phyloP scores from a whole-genome alignment of 2,113 vertebrate species.

The Phrynosoma blainvillii region DNA sequence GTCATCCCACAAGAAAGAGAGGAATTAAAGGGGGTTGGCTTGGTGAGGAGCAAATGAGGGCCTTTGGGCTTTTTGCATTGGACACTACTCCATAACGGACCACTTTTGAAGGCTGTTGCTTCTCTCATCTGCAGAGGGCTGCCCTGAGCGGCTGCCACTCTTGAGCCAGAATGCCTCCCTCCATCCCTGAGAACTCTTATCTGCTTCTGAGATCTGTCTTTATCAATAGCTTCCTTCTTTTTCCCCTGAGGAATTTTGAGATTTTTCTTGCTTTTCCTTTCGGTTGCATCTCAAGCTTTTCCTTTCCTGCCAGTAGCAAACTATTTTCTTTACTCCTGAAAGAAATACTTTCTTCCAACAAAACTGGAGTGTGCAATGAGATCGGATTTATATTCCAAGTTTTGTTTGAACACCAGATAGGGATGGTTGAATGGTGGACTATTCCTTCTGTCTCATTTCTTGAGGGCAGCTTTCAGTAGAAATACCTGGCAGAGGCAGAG shows the following conservation, averaged over 20 bases:
- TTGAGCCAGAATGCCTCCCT: not conserved
- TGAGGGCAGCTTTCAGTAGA: no score
- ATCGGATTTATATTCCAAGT: not conserved
- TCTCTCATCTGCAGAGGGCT: constrained; percentile 34
- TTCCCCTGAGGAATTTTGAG: not conserved
- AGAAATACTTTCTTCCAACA: not conserved
- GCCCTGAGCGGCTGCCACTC: not conserved
- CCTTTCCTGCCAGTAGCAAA: not conserved
- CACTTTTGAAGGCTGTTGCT: constrained; percentile 2
- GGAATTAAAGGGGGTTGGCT: constrained; percentile 24
- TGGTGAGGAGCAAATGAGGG: not conserved
- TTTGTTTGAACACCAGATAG: not conserved
- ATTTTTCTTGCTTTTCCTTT: no score
- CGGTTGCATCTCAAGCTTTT: not conserved
- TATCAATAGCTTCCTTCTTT: no score
- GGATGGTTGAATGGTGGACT: not conserved
- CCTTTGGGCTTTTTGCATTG: not conserved
- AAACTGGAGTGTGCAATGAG: not conserved
- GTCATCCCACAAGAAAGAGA: not conserved
- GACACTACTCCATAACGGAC: not conserved
- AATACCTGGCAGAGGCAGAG: no score
- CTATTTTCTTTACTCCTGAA: no score
- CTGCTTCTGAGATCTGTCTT: not conserved
- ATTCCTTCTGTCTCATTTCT: no score
- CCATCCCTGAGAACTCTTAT: not conserved